Base-by-base conservation (phyloP, 2,888 invertebrate species). In the Megastigmus dorsalis region DNA sequence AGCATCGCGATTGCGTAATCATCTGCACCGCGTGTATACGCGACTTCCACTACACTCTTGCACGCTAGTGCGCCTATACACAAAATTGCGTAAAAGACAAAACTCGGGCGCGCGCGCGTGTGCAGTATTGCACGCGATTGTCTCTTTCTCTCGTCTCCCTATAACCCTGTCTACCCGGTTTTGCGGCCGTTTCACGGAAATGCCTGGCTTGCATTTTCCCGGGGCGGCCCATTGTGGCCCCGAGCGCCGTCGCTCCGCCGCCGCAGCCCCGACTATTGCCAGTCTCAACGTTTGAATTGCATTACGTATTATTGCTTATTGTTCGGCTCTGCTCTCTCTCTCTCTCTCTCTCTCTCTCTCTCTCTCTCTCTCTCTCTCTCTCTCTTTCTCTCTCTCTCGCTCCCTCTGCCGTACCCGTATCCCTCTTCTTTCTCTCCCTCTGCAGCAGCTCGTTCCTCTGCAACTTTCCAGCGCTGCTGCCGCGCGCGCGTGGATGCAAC, bases 251-350 rank as follows among this genome's bases (percentile, higher is more conserved):
- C n/a, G 63, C 80, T 81, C 81, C 82, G 81, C 30, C 69, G 69
- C n/a, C n/a, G n/a, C n/a, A n/a, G n/a, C n/a, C n/a, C n/a, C n/a
- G 78, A 79, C 82, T 85, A 85, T 84, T 84, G 85, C 84, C 84
- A 83, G 83, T 82, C 82, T 82, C 82, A 79, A 80, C 83, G 82
- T 84, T 86, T 85, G 84, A 86, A 86, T 86, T 84, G 85, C 83
- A 86, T 86, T 86, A 86, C 84, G 84, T 84, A 86, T 85, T 84
- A 84, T 85, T 85, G 84, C 86, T 85, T 85, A 85, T 86, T 86
- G 86, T 86, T 85, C 85, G 79, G 78, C 69, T 77, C 36, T 5
- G 54, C 38, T 45, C 33, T 28, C n/a, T 18, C 13, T 30, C 38
- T 45, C 36, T 60, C 38, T 48, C 68, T 38, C 23, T 52, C 30